Evolutionary conservation across 2,797 vertebrate genomes (phyloP), one percentile per base, ranked within the genome.

Genomic region (Galago senegalensis): DNA sequence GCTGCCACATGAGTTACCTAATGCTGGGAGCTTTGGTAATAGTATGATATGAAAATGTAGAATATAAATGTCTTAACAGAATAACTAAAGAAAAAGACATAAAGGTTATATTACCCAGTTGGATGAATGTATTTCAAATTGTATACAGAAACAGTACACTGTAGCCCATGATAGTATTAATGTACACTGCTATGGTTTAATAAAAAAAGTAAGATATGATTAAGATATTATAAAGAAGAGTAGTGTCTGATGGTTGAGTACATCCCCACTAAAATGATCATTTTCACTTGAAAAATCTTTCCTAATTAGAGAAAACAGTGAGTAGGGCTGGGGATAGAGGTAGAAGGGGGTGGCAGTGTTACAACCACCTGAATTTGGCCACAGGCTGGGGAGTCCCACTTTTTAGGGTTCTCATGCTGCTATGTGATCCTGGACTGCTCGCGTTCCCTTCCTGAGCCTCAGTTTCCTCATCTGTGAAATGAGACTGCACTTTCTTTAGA

Each of bases 301-400:
- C 43, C 70, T 40, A 75, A 49, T 40, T 46, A 70, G 25, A 72
- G 23, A 29, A 60, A n/a, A 17, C 27, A 2, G 21, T 0, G 2
- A 2, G 21, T 0, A 2, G 31, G n/a, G 13, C 31, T 7, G 1
- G 46, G 43, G 10, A 7, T 1, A 21, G 10, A 23, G 2, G 9
- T 34, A 5, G 63, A 23, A 27, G 81, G 7, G 25, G 76, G 31
- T 2, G 29, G 46, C 2, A 18, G 11, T 4, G 0, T 1, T 37
- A 2, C 5, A 16, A 17, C 21, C 20, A 4, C 37, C 27, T n/a
- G 73, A 46, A 63, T 34, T 3, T 7, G 2, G 29, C 25, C 5
- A 9, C 3, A 43, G 5, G 7, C 23, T 10, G 16, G 5, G 31
- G 46, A 37, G 31, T 10, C 4, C 21, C 13, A 1, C 9, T 43